Base-by-base conservation (phyloP, 2,113 vertebrate genomes). In the Phylloscopus trochilus region DNA sequence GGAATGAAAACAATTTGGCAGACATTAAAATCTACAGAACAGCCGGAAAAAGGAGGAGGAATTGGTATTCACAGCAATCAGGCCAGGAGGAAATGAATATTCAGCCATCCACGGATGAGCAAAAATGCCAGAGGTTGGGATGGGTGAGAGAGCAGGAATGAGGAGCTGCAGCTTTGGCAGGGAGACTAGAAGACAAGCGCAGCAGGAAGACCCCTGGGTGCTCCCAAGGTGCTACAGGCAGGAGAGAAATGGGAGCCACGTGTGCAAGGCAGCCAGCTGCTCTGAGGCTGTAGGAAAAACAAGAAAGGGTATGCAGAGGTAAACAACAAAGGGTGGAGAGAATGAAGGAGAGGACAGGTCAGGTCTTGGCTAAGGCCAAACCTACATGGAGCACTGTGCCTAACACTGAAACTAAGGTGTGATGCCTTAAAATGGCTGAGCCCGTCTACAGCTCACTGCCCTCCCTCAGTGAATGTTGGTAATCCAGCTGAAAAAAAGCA, bases 11-110 rank as follows among this genome's bases (percentile, higher is more conserved):
- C 93, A 90, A 97, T 96, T 92, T 93, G 88, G 94, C 95, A 93
- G 92, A 93, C 80, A 84, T 89, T 66, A 83, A 83, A 94, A 96
- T 89, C 83, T 49, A 81, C 90, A 60, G 92, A 90, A 83, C 94
- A 90, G 92, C 92, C 83, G 94, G 92, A 95, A 96, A 94, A 96
- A 97, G 96, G 93, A 96, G 95, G 93, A 96, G 90, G 92, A 97
- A 96, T 95, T 92, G 94, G 94, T 95, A 97, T 95, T 95, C 79
- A 83, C 90, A 94, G 94, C 88, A 90, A 93, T 83, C 85, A 88
- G 88, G 90, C 93, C 94, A 94, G 88, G 90, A 93, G 92, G 95
- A 96, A 96, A 96, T 96, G 90, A 93, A 96, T 95, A 96, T 93
- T 93, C 95, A 96, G 89, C 94, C 88, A 94, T 96, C 69, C 85